Evolutionary conservation across 2,113 vertebrate species (phyloP).

Genomic region (Psettodes erumei): DNA sequence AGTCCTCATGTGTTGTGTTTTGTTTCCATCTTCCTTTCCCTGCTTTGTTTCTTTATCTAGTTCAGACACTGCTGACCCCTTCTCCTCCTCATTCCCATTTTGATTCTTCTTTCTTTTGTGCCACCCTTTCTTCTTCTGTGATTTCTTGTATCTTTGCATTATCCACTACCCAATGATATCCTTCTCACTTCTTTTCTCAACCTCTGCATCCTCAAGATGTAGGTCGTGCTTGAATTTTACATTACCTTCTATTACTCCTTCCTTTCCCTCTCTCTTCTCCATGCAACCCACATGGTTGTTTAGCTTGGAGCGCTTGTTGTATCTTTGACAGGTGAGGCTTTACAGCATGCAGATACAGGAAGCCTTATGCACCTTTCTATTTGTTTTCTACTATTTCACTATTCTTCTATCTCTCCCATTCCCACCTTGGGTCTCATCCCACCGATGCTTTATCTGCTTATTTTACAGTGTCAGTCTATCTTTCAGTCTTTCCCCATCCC

Average conservation of each 20-base stretch:
- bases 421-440: neutral
- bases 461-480: constrained; percentile 29
- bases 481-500: neutral
- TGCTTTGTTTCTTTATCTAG: neutral
- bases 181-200: neutral
- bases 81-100: neutral
- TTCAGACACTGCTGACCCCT: constrained; percentile 3
- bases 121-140: neutral
- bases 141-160: neutral
- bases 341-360: neutral
- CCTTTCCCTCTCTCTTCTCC: neutral
- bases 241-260: neutral
- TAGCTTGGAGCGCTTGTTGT: neutral
- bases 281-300: neutral
- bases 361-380: neutral
- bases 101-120: neutral
- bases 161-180: neutral
- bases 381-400: neutral
- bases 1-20: neutral
- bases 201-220: neutral
- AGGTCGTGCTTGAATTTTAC: neutral
- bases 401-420: neutral
- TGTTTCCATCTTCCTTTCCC: neutral
- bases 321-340: constrained; percentile 23
- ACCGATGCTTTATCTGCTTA: neutral